Evolutionary conservation across 2,797 vertebrate genomes (phyloP).

Genomic region (Pangasius krempfi): DNA sequence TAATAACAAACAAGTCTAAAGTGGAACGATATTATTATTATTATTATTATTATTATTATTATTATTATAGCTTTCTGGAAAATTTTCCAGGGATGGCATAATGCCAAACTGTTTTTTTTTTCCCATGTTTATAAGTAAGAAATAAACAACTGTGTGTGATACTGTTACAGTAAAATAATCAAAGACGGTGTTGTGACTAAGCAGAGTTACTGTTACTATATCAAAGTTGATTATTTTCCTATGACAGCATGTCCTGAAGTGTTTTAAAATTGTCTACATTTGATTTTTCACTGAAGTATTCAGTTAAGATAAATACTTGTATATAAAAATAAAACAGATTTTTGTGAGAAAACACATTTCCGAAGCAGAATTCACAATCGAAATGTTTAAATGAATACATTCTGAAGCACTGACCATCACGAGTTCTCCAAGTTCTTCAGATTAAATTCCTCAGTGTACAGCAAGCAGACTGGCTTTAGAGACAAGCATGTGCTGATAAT

Average conservation of each 20-base stretch:
- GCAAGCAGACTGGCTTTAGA: neutral
- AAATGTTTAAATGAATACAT: neutral
- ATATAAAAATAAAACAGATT: neutral
- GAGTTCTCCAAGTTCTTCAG: neutral
- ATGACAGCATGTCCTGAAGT: neutral
- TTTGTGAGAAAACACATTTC: neutral
- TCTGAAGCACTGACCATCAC: neutral
- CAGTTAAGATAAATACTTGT: neutral
- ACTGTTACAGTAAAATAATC: neutral
- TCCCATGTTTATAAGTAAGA: neutral
- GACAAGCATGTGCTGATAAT: neutral
- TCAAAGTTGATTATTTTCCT: neutral
- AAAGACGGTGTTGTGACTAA: neutral
- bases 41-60: neutral
- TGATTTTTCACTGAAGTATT: neutral
- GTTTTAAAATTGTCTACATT: neutral
- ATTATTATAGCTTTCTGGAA: neutral
- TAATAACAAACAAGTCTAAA: neutral
- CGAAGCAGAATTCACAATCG: no score
- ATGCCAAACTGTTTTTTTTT: neutral
- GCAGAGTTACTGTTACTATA: neutral
- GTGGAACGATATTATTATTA: neutral
- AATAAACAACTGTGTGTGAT: neutral
- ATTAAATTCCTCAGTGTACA: neutral
- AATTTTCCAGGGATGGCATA: neutral